A percentile compares a stretch with the other conserved stretches of the same genome.
These are phyloP conservation scores for Rhimphoctona megacephalus DNA, from an alignment of 2,888 invertebrate species.

Conservation along the genomic window DNA sequence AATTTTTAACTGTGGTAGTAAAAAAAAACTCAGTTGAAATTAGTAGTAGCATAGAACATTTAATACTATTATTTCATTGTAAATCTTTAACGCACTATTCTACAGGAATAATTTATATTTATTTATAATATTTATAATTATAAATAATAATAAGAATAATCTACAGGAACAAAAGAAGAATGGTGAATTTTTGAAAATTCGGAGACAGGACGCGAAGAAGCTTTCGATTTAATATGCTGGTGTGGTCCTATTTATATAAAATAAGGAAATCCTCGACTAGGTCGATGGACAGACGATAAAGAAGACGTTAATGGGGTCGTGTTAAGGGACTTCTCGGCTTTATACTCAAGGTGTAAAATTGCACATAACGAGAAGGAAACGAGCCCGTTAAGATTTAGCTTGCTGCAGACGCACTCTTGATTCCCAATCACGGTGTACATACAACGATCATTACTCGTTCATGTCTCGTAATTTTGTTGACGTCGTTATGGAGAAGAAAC, in stretches of 20 bases:
- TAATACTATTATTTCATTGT: no score
- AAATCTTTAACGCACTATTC: no score
- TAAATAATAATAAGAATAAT: no score
- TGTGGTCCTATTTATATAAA: background rate
- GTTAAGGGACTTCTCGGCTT: conserved; percentile 7
- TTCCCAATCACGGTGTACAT: background rate
- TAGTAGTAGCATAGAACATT: no score
- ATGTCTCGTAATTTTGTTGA: background rate
- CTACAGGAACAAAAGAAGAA: background rate
- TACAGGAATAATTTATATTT: no score
- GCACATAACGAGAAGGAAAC: conserved; percentile 23
- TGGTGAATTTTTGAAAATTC: background rate
- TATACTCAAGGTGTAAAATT: conserved; percentile 40
- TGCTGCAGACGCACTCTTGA: conserved; percentile 33
- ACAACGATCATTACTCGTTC: conserved; percentile 23
- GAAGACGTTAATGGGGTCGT: background rate
- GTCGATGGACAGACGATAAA: background rate
- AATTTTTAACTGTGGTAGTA: background rate
- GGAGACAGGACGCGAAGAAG: background rate
- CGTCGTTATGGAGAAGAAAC: background rate
- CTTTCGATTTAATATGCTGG: background rate
- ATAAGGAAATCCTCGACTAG: background rate
- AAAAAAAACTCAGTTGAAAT: no score
- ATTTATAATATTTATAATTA: no score
- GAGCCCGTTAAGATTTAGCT: conserved; percentile 39